Conservation (phyloP, 2,113 vertebrate species). For the Rhipidura dahli region DNA sequence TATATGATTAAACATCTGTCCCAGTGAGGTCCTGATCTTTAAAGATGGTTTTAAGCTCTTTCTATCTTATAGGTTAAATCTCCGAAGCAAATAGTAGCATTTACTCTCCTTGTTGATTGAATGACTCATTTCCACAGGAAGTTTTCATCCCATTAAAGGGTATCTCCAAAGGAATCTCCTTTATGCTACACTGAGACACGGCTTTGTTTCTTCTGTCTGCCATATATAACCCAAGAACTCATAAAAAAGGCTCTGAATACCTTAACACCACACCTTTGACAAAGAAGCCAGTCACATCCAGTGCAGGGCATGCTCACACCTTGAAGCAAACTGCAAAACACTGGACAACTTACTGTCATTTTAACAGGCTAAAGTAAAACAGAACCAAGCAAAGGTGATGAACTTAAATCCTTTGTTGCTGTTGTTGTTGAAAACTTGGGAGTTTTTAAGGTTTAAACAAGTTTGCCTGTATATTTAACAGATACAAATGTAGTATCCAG, state of each 20-base stretch:
- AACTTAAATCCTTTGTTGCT: neutral
- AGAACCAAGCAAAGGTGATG: neutral
- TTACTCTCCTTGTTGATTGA: neutral
- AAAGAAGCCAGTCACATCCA: neutral
- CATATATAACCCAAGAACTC: neutral
- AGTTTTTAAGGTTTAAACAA: neutral
- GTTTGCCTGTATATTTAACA: neutral
- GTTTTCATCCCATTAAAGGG: neutral
- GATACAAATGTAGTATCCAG: neutral
- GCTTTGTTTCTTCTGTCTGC: neutral
- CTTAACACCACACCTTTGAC: neutral
- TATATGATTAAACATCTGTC: neutral
- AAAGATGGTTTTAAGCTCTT: neutral
- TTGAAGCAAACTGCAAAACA: neutral
- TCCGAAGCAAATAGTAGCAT: neutral
- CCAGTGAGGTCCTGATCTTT: neutral
- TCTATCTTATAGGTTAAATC: neutral
- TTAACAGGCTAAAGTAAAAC: neutral
- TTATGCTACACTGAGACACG: neutral
- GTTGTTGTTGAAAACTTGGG: neutral
- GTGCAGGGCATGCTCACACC: accelerated
- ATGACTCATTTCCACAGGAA: neutral
- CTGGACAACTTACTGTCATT: neutral
- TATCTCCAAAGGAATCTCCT: neutral
- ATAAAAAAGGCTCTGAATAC: neutral